Evolutionary conservation across 1,140 invertebrate species (phyloP).

Genomic region (Akabosia matsudoensis): DNA sequence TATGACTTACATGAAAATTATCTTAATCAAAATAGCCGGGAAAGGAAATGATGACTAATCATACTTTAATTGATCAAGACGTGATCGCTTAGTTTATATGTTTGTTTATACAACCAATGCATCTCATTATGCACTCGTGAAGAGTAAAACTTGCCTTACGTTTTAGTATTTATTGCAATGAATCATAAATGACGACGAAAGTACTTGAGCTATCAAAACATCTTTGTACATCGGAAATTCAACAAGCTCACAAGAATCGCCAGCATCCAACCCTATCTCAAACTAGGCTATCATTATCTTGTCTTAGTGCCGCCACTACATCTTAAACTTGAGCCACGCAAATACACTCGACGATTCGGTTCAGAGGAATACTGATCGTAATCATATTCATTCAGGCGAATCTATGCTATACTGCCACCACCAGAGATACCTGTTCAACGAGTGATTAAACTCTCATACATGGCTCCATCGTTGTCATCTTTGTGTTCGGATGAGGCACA

Average conservation of each 20-base stretch:
- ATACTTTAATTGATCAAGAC: background rate
- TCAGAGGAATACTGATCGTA: background rate
- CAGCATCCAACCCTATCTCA: background rate
- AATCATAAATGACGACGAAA: no score
- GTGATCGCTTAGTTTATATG: background rate
- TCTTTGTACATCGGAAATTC: no score
- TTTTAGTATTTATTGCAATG: no score
- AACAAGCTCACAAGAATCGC: background rate
- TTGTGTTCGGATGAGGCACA: background rate
- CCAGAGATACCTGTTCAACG: background rate
- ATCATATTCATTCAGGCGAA: background rate
- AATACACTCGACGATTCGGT: background rate
- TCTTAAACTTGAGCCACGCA: background rate
- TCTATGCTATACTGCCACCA: no score
- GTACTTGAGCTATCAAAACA: no score
- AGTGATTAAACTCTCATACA: background rate
- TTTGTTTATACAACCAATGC: no score
- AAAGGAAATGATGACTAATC: background rate
- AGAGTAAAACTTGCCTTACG: no score
- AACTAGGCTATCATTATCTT: constrained; percentile 12
- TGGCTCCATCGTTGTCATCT: background rate
- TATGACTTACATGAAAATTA: background rate
- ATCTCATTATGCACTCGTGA: no score
- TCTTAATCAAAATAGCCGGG: background rate
- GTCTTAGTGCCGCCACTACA: background rate